Evolutionary conservation across 2,113 vertebrate genomes (phyloP).

Genomic region (Laterallus jamaicensis): DNA sequence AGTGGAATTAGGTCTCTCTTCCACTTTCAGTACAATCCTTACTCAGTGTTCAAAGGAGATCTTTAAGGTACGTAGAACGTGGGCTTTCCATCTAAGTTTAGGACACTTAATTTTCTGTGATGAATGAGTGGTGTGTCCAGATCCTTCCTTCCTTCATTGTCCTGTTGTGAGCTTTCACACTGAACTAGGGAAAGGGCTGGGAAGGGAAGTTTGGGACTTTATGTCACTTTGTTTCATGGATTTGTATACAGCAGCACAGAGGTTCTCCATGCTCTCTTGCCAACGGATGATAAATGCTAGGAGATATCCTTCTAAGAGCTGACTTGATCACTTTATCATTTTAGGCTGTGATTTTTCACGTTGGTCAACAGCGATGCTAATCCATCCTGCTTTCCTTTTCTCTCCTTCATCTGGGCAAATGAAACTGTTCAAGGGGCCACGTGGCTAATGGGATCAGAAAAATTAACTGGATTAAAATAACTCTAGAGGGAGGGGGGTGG

Average conservation of each 20-base stretch:
- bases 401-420: background rate
- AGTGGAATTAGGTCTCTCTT: conserved; percentile 95
- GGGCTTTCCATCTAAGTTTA: background rate
- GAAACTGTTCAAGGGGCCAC: background rate
- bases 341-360: background rate
- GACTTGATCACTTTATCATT: background rate
- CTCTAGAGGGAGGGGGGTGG: background rate
- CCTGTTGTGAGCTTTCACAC: background rate
- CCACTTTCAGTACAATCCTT: conserved; percentile 98
- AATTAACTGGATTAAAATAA: background rate
- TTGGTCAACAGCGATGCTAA: background rate
- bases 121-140: background rate
- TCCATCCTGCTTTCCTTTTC: background rate
- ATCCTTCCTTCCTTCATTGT: background rate
- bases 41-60: conserved; percentile 97
- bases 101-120: background rate
- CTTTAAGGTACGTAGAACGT: conserved; percentile 85
- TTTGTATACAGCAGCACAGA: background rate
- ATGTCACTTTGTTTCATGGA: background rate
- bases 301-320: background rate
- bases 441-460: conserved; percentile 12
- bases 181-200: background rate
- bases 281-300: background rate
- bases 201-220: background rate
- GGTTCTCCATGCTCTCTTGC: background rate